Percentiles rank a stretch among this genome's conserved stretches.
These are phyloP conservation scores for Boloria selene DNA, from an alignment of 2,888 invertebrate species.

Conservation along the genomic window DNA sequence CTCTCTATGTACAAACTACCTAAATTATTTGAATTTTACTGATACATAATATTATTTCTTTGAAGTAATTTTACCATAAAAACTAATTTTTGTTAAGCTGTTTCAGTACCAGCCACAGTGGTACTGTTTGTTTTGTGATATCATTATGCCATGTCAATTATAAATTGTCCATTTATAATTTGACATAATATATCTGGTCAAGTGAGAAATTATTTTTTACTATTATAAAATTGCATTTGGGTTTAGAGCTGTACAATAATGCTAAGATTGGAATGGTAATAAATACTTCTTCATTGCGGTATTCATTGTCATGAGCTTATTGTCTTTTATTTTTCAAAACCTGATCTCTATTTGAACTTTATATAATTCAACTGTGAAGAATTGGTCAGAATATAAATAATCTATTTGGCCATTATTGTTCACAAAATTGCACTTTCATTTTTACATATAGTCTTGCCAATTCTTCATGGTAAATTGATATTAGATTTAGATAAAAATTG, in stretches of 20 bases:
- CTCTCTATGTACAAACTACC: conserved; percentile 22
- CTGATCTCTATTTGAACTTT: conserved; percentile 78
- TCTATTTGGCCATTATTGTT: conserved; percentile 29
- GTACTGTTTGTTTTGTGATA: conserved; percentile 70
- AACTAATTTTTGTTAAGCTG: conserved; percentile 39
- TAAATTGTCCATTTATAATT: conserved; percentile 72
- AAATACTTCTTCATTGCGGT: conserved; percentile 42
- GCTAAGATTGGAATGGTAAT: conserved; percentile 45
- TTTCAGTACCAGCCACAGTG: conserved; percentile 52
- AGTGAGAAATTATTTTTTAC: conserved; percentile 73
- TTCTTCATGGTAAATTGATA: conserved; percentile 67
- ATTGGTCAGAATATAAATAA: conserved; percentile 54
- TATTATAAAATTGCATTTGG: conserved; percentile 73
- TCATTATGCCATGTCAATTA: conserved; percentile 78
- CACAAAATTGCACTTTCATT: conserved; percentile 30
- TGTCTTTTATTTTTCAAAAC: conserved; percentile 50
- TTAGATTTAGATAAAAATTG: conserved; percentile 74
- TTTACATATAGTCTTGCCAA: conserved; percentile 48
- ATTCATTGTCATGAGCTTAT: conserved; percentile 60
- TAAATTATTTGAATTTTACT: conserved; percentile 31
- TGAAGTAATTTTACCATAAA: conserved; percentile 15
- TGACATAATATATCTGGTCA: conserved; percentile 75
- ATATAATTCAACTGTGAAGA: conserved; percentile 65
- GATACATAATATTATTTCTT: conserved; percentile 26
- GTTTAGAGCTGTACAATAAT: conserved; percentile 61